These are phyloP conservation scores for Mugil cephalus DNA, from an alignment of 2,113 vertebrate species.

Conservation along the genomic window DNA sequence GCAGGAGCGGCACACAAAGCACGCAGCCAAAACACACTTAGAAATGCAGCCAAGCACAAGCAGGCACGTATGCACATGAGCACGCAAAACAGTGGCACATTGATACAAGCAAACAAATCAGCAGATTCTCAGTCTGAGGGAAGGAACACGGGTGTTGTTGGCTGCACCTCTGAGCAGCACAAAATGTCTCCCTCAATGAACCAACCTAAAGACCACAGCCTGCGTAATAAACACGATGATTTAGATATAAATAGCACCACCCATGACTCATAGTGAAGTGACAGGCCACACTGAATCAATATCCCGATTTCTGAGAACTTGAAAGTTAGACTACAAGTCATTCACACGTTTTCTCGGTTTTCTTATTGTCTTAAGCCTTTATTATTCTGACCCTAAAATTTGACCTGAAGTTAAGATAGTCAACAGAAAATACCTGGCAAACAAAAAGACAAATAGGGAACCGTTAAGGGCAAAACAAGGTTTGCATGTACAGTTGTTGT, in stretches of 20 bases:
- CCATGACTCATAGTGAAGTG: slow-evolving; percentile 51
- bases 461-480: slow-evolving; percentile 10
- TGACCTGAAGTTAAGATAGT: slow-evolving; percentile 11
- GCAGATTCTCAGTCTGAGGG: slow-evolving; percentile 6
- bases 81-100: slow-evolving; percentile 14
- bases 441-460: slow-evolving; percentile 22
- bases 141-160: slow-evolving; percentile 46
- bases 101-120: slow-evolving; percentile 11
- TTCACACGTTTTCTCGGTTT: slow-evolving; percentile 10
- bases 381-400: slow-evolving; percentile 7
- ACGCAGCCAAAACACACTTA: slow-evolving; percentile 62
- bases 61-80: slow-evolving; percentile 9
- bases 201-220: slow-evolving; percentile 17
- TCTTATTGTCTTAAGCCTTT: slow-evolving; percentile 19
- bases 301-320: slow-evolving; percentile 32
- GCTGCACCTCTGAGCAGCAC: background rate
- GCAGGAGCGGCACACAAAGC: slow-evolving; percentile 69
- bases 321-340: slow-evolving; percentile 19
- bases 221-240: slow-evolving; percentile 35
- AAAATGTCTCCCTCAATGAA: slow-evolving; percentile 30
- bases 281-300: slow-evolving; percentile 50
- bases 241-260: slow-evolving; percentile 48
- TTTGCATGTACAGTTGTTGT: slow-evolving; percentile 15
- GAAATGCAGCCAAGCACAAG: slow-evolving; percentile 29
- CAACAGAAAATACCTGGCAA: slow-evolving; percentile 17